Evolutionary conservation across 2,888 invertebrate genomes (phyloP), one percentile per base, ranked within the genome.

Genomic region (Watsonalla binaria): DNA sequence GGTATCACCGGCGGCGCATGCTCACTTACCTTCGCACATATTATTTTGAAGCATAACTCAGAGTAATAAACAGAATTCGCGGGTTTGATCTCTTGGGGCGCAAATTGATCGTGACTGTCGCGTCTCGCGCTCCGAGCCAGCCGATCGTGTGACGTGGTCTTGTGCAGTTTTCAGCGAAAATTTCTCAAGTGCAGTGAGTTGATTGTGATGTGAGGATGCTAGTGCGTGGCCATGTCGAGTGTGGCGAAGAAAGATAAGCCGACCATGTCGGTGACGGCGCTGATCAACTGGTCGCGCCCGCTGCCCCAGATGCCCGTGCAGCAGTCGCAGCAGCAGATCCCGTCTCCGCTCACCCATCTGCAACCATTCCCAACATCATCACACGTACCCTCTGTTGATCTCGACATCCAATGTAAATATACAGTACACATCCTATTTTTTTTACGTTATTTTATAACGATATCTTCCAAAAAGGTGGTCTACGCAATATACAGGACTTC

Each of bases 241-340:
- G 74, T 95, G 95, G 94, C 95, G 93, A 96, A 95, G 92, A 96
- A 96, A 90, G 96, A 96, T 87, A 95, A 96, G 83, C 95, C 96
- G 74, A 95, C 95, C 92, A 95, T 95, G 94, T 95, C 95, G 81
- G 96, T 96, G 78, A 94, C 95, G 75, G 95, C 95, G 74, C 94
- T 96, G 80, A 95, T 96, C 78, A 94, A 94, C 82, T 94, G 94
- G 93, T 92, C 93, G 69, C 92, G 80, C 86, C 93, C 83, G 80
- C 90, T 74, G 66, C 78, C 80, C 24, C 24, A 24, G 24, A 24
- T 24, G 51, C 82, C 82, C 54, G 80, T 76, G 49, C 72, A 68
- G 59, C 79, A 74, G 70, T 83, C 76, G 73, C 83, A 78, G 65
- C 80, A 85, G 67, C 82, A 82, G 63, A 79, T 83, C 71, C 71